Base-by-base conservation (phyloP, 1,140 invertebrate species). In the Sycobia sp. region DNA sequence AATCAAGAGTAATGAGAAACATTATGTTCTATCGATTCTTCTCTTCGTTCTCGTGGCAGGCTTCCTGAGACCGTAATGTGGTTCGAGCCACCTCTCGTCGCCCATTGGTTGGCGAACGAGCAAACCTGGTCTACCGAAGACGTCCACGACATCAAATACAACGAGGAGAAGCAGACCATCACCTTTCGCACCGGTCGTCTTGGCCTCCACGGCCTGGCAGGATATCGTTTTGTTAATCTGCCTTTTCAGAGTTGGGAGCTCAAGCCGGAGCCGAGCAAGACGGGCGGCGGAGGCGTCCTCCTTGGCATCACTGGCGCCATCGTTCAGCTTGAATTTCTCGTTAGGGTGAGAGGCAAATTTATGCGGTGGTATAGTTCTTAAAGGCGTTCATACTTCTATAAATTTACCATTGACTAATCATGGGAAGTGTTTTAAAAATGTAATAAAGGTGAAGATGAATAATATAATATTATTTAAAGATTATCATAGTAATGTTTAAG, bases 191-290 rank as follows among this genome's bases (percentile, higher is more conserved):
- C 88, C 1, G 90, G 90, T 0, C 83, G 86, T 64, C 83, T 93
- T 50, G 90, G 90, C 73, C 86, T 88, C 13, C 89, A 93, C 59
- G 91, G 88, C 3, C 82, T 94, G 44, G 91, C 90, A 0, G 83
- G 86, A 1, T 86, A 88, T 67, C 85, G 88, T 43, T 93, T 90
- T 77, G 84, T 87, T 20, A 94, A 94, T 77, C 81, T 94, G 63
- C 92, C 92, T 0, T 94, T 89, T 74, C 92, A 94, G 78, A 89
- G 88, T 8, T 95, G 91, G 91, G 92, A 94, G 72, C 67, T 94
- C 2, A 88, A 86, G 67, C 91, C 92, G 0, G 88, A 90, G 46
- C 70, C 44, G 68, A 76, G 56, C 69, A 84, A 74, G 69, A 73
- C 16, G 64, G 71, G 63, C 67, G 82, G 70, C 60, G 83, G 82